Conservation (phyloP, 2,888 invertebrate species). For the Timema podura region DNA sequence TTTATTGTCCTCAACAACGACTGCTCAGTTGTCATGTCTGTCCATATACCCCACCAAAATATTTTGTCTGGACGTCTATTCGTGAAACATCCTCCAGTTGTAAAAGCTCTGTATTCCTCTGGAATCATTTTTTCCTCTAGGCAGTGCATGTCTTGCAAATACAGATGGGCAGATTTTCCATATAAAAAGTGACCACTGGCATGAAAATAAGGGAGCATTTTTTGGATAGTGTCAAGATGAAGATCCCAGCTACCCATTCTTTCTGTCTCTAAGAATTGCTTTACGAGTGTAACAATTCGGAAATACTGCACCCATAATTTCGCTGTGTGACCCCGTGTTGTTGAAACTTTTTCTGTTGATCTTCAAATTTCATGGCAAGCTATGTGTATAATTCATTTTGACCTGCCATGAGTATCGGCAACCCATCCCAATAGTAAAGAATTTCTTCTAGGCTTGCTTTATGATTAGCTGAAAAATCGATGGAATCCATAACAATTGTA, state of each 20-base stretch:
- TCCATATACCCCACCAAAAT: conserved; percentile 14
- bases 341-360: not conserved
- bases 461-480: too few species aligned
- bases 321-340: conserved; percentile 21
- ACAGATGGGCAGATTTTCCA: conserved; percentile 30
- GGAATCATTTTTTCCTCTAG: conserved; percentile 18
- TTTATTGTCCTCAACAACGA: conserved; percentile 18
- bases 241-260: conserved; percentile 25
- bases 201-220: conserved; percentile 28
- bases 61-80: conserved; percentile 15
- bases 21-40: conserved; percentile 19
- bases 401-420: too few species aligned
- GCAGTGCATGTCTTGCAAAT: conserved; percentile 29
- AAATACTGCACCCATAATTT: conserved; percentile 27
- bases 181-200: conserved; percentile 32
- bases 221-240: conserved; percentile 25
- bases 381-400: too few species aligned
- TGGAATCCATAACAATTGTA: too few species aligned
- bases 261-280: conserved; percentile 21
- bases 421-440: too few species aligned
- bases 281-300: conserved; percentile 21
- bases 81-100: conserved; percentile 3
- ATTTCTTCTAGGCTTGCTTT: too few species aligned
- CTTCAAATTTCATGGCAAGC: not conserved
- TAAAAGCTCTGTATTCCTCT: conserved; percentile 15